Percentiles rank a stretch among this genome's conserved stretches.
Evolutionary conservation across 2,888 invertebrate genomes (phyloP).

Genomic region (Microchrysa polita): DNA sequence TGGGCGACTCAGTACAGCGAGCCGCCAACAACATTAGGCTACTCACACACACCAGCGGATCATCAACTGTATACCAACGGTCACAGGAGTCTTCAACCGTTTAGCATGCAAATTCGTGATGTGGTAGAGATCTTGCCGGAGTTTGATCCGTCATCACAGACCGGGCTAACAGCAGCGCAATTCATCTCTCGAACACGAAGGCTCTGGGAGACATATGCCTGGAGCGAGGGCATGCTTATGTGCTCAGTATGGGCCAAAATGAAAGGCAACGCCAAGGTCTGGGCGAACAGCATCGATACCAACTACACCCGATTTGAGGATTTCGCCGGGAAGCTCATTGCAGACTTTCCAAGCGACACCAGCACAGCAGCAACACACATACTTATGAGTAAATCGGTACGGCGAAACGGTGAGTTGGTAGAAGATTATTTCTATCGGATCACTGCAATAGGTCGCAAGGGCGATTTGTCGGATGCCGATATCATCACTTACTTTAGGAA

Average conservation of each 20-base stretch:
- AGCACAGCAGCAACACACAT: neutral
- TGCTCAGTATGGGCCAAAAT: neutral
- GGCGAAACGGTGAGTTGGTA: neutral
- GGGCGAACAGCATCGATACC: neutral
- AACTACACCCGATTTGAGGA: neutral
- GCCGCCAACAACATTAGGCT: too few relatives aligned
- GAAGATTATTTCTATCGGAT: neutral
- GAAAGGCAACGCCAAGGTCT: slow-evolving; percentile 14
- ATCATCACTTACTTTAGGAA: neutral
- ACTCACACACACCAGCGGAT: too few relatives aligned
- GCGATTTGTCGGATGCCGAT: neutral
- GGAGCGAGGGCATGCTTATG: neutral
- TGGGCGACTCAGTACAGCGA: too few relatives aligned
- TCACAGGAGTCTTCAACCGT: too few relatives aligned
- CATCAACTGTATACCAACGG: too few relatives aligned
- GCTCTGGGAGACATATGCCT: neutral
- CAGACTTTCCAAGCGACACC: neutral
- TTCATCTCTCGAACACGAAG: neutral
- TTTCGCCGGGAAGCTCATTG: neutral
- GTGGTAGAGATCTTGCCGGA: neutral
- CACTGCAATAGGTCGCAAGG: neutral
- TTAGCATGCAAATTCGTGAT: neutral
- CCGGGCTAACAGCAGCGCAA: neutral
- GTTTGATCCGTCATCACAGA: neutral
- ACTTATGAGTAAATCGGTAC: neutral